Evolutionary conservation across 1,140 invertebrate species (phyloP).

Genomic region (Pemphigus obesinymphae): DNA sequence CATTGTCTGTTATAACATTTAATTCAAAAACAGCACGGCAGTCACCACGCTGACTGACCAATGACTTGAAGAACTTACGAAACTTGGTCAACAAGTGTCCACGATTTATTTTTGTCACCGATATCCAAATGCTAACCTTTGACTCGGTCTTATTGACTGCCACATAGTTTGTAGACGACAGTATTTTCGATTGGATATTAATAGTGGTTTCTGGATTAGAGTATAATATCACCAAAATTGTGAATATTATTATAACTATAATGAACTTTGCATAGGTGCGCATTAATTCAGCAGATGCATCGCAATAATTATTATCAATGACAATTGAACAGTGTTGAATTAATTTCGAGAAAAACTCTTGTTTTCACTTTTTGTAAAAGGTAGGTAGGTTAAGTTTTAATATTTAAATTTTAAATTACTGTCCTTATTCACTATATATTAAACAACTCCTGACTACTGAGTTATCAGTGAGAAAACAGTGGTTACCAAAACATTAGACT

Average conservation of each 20-base stretch:
- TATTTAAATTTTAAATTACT: too few relatives aligned
- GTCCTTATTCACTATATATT: too few relatives aligned
- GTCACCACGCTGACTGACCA: neutral
- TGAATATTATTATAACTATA: neutral
- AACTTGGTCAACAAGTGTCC: conserved; percentile 21
- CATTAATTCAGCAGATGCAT: neutral
- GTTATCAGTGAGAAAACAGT: too few relatives aligned
- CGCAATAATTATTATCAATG: too few relatives aligned
- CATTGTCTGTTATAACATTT: conserved; percentile 9
- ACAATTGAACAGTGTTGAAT: too few relatives aligned
- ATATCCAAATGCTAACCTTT: conserved; percentile 20
- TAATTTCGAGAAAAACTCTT: too few relatives aligned
- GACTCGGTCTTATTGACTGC: neutral
- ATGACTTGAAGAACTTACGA: conserved; percentile 12
- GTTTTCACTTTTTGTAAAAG: too few relatives aligned
- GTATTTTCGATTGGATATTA: neutral
- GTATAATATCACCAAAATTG: neutral
- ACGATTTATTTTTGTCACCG: conserved; percentile 1
- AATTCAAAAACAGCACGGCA: neutral
- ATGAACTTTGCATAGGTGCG: neutral
- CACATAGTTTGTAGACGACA: neutral
- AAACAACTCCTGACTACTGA: too few relatives aligned
- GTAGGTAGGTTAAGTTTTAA: too few relatives aligned
- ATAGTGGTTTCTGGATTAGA: neutral
- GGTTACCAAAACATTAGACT: too few relatives aligned